phyloP scores from a whole-genome alignment of 2,113 vertebrate genomes.

The Tachuris rubrigastra region DNA sequence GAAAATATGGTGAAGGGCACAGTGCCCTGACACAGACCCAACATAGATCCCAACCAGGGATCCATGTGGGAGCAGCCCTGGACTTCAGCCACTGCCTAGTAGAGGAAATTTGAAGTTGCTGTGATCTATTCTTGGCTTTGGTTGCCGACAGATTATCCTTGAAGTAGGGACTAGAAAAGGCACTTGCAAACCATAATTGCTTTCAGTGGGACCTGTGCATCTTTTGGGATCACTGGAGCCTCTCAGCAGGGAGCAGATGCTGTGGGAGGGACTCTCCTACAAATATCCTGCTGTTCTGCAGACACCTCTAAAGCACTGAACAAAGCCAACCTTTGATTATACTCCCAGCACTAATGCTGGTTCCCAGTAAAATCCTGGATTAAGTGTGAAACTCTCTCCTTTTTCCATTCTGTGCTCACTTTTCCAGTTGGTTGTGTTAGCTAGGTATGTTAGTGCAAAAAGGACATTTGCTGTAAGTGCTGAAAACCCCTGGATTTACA shows the following conservation, averaged over 20 bases:
- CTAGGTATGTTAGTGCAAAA: not conserved
- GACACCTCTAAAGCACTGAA: not conserved
- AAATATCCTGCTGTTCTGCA: not conserved
- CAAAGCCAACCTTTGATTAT: not conserved
- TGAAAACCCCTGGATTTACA: not conserved
- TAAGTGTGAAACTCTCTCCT: not conserved
- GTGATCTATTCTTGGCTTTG: not conserved
- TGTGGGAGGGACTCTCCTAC: not conserved
- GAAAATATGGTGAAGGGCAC: not conserved
- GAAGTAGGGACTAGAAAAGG: not conserved
- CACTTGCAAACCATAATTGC: not conserved
- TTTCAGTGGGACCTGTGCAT: not conserved
- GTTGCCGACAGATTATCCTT: not conserved
- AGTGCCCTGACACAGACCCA: accelerated
- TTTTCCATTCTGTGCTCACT: not conserved
- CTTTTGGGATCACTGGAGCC: not conserved
- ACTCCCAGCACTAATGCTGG: not conserved
- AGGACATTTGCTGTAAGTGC: not conserved
- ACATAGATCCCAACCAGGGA: not conserved
- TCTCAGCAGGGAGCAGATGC: not conserved
- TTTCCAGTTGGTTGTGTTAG: not conserved
- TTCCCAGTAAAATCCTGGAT: not conserved
- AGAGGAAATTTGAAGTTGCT: not conserved
- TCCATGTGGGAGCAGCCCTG: not conserved
- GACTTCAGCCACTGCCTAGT: not conserved